These are phyloP conservation scores for Geophilus truncorum DNA, from an alignment of 2,888 invertebrate genomes.

Conservation along the genomic window DNA sequence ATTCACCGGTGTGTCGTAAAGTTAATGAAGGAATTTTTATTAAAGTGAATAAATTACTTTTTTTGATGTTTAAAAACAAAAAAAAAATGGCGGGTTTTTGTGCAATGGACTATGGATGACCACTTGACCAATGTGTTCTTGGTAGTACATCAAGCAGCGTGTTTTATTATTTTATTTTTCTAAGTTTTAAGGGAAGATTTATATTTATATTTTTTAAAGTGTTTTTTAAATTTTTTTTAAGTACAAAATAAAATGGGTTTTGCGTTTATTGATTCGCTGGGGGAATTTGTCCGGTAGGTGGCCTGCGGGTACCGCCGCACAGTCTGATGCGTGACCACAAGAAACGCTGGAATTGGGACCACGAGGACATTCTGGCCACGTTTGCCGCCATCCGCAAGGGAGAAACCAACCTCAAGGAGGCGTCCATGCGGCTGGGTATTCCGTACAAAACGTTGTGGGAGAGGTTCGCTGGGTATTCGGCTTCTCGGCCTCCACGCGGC, in stretches of 20 bases:
- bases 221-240: background rate
- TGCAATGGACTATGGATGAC: too few relatives aligned
- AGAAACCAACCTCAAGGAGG: constrained; percentile 16
- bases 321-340: constrained; percentile 20
- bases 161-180: background rate
- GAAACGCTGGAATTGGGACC: constrained; percentile 23
- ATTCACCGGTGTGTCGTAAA: background rate
- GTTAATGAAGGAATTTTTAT: background rate
- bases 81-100: background rate
- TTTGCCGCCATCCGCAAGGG: constrained; percentile 25
- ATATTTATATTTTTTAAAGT: background rate
- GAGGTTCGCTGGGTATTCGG: constrained; percentile 25
- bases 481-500: background rate
- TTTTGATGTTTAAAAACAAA: background rate
- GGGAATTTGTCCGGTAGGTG: constrained; percentile 23
- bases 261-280: background rate
- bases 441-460: constrained; percentile 27
- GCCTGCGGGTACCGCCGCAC: background rate
- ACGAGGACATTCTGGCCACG: constrained; percentile 25
- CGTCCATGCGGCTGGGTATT: background rate
- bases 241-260: background rate
- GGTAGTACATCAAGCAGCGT: constrained; percentile 27
- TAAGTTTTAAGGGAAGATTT: background rate
- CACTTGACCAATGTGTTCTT: background rate
- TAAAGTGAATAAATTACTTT: background rate